Base-by-base conservation (phyloP, 23 tunicate species). In the Trididemnum clinides region DNA sequence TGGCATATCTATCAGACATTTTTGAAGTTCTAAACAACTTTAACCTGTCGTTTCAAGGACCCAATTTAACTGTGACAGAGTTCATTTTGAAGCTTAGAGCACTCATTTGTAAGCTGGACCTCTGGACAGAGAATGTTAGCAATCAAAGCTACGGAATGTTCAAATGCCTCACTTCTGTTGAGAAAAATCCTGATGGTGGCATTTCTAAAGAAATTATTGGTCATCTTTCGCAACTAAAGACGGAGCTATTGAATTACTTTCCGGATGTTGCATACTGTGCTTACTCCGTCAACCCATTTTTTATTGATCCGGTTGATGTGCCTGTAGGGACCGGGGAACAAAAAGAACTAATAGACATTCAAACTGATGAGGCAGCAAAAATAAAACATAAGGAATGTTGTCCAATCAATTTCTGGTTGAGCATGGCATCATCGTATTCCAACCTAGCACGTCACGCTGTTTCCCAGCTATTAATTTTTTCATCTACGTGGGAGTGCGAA, bases 321-420 rank as follows among this genome's bases (percentile, higher is more conserved):
- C 84, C 84, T 86, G 89, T 77, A 18, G 84, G 80, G 35, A 86
- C 89, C 39, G 89, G 83, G 26, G 83, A 86, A 62, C 89, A 86
- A 86, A 84, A 76, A 35, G 89, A 86, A 25, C 73, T 86, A 57
- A 86, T 76, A 76, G 84, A 77, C 39, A 86, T 86, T 62, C 89
- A 86, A 77, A 31, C 83, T 86, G 89, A 86, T 77, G 83, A 86
- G 75, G 77, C 89, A 75, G 89, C 83, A 59, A 86, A 86, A 77
- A 64, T 32, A 35, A 76, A 75, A 64, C 89, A 86, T 44, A 86
- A 76, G 66, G 77, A 76, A 76, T 88, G 87, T 37, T 88, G 71
- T 82, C 82, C 92, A 27, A 88, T 88, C 49, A 88, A 88, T 57
- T 88, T 81, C 87, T 88, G 92, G 92, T 57, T 88, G 33, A 88